phyloP scores from a whole-genome alignment of 1,140 invertebrate species.

The Drosophila setifemur region DNA sequence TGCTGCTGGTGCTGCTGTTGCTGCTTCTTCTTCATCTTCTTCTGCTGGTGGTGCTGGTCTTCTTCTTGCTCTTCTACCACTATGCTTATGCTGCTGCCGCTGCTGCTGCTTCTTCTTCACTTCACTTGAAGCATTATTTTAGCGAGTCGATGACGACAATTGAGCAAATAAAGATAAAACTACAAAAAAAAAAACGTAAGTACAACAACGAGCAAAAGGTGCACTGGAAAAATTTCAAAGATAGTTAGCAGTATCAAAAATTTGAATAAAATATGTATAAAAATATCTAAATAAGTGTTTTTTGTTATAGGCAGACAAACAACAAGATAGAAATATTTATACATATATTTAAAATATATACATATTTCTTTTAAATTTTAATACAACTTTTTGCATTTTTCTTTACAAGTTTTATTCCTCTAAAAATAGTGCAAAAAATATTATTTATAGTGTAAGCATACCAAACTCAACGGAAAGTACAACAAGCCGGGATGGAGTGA shows the following conservation, averaged over 20 bases:
- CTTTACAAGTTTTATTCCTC: neutral
- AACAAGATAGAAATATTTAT: too few species aligned
- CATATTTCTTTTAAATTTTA: neutral
- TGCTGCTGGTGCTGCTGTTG: slow-evolving; percentile 1
- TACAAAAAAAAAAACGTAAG: slow-evolving; percentile 23
- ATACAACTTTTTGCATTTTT: neutral
- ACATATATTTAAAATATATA: neutral
- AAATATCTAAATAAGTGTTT: too few species aligned
- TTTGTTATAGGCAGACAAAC: too few species aligned
- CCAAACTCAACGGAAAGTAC: slow-evolving; percentile 17
- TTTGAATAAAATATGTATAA: too few species aligned
- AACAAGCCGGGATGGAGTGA: neutral
- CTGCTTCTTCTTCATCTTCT: neutral
- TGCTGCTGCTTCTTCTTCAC: slow-evolving; percentile 47
- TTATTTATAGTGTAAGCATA: neutral
- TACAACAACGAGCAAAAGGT: slow-evolving; percentile 1
- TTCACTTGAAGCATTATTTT: slow-evolving; percentile 78
- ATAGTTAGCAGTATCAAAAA: too few species aligned
- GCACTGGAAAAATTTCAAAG: slow-evolving; percentile 1
- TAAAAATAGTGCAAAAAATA: neutral
- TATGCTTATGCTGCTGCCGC: slow-evolving; percentile 17
- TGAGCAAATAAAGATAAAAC: slow-evolving; percentile 76
- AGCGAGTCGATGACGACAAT: slow-evolving; percentile 73
- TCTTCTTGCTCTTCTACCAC: slow-evolving; percentile 31
- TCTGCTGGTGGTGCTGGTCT: too few species aligned